Evolutionary conservation across 2,888 invertebrate genomes (phyloP).

Genomic region (Mesorhabditis spiculigera): DNA sequence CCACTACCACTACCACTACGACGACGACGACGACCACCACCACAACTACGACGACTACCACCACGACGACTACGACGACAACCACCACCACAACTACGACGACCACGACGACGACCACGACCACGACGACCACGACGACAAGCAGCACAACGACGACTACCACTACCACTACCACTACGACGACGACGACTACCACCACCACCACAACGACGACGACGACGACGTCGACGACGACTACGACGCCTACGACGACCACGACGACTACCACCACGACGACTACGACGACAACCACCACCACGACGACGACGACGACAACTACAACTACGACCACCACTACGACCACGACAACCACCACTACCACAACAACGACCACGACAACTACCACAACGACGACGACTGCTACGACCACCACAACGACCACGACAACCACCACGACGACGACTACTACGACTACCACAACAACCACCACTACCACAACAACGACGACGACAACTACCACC

Average conservation of each 20-base stretch:
- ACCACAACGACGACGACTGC: background rate
- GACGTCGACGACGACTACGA: background rate
- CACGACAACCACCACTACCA: background rate
- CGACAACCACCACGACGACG: background rate
- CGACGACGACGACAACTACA: background rate
- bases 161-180: background rate
- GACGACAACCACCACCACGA: background rate
- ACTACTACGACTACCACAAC: background rate
- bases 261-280: background rate
- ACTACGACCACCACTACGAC: background rate
- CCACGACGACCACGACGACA: background rate
- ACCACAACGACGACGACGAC: background rate
- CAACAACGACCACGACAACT: background rate
- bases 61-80: background rate
- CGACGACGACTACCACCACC: conserved; percentile 1
- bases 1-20: background rate
- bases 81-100: background rate
- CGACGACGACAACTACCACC: conserved; percentile 7
- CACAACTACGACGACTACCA: background rate
- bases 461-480: conserved; percentile 5
- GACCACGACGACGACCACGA: background rate
- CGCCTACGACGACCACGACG: background rate
- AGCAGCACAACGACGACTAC: background rate
- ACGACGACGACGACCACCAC: background rate
- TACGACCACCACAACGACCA: background rate